A percentile compares a stretch with the other conserved stretches of the same genome.
Conservation (phyloP, 1,140 invertebrate genomes). For the Macrosteles quadrilineatus region DNA sequence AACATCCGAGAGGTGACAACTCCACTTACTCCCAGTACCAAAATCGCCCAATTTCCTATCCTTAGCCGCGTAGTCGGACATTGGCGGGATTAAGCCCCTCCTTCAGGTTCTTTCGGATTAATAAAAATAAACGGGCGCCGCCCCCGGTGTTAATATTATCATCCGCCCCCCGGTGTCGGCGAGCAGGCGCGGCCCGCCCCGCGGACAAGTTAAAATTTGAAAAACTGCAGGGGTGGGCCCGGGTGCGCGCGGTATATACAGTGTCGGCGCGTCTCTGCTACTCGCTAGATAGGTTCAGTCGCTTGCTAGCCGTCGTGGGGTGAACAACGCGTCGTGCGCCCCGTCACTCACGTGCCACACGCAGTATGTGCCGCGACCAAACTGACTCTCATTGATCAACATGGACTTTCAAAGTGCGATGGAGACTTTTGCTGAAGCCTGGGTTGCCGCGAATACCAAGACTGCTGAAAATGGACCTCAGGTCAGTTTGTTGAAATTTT, state of each 20-base stretch:
- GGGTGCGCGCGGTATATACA: constrained; percentile 1
- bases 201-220: background rate
- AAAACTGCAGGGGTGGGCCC: background rate
- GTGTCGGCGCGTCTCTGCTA: background rate
- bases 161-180: constrained; percentile 18
- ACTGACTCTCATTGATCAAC: constrained; percentile 36
- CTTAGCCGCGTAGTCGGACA: background rate
- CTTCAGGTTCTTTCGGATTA: constrained; percentile 28
- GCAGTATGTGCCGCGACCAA: background rate
- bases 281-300: too few relatives aligned
- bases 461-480: constrained; percentile 54
- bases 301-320: background rate
- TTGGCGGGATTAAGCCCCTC: constrained; percentile 23
- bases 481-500: too few relatives aligned
- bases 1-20: too few relatives aligned
- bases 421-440: constrained; percentile 96
- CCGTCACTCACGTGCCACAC: background rate
- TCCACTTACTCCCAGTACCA: too few relatives aligned
- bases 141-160: constrained; percentile 16
- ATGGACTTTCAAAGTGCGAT: constrained; percentile 98
- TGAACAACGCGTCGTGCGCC: background rate
- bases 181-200: constrained; percentile 14
- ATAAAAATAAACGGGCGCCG: constrained; percentile 27
- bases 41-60: too few relatives aligned
- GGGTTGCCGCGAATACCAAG: constrained; percentile 91